Conservation (phyloP, 2,797 vertebrate species). For the Mus minutoides region DNA sequence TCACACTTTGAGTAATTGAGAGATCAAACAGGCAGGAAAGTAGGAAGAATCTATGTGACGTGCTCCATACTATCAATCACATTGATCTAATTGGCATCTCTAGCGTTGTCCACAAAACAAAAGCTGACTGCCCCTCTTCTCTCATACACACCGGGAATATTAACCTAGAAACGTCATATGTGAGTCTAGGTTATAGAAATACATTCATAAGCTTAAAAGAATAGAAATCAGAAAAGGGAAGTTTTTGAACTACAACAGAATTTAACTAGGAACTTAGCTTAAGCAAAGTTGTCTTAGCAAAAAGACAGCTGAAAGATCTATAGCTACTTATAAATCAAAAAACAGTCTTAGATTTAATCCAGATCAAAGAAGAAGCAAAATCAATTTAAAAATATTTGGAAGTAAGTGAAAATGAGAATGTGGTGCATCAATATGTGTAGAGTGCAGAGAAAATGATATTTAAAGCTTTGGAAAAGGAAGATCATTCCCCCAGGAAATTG, state of each 20-base stretch:
- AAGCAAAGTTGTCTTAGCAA: not conserved
- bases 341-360: not conserved
- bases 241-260: not conserved
- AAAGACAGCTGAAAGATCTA: not conserved
- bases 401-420: conserved; percentile 10
- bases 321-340: conserved; percentile 20
- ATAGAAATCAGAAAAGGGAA: not conserved
- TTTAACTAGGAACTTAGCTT: conserved; percentile 12
- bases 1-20: not conserved
- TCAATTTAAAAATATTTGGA: not conserved
- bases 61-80: not conserved
- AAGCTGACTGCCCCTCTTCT: not conserved
- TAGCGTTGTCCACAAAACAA: not conserved
- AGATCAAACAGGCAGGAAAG: not conserved
- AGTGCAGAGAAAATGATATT: not conserved
- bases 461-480: conserved; percentile 34
- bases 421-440: not conserved
- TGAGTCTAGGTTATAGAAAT: not conserved
- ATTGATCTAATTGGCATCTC: not conserved
- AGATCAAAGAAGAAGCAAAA: not conserved
- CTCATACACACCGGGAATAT: not conserved
- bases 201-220: not conserved
- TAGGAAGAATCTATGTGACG: not conserved
- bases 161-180: not conserved
- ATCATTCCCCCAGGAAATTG: not conserved